Evolutionary conservation across 2,113 vertebrate genomes (phyloP), one percentile per base, ranked within the genome.

Genomic region (Hippopotamus amphibius): DNA sequence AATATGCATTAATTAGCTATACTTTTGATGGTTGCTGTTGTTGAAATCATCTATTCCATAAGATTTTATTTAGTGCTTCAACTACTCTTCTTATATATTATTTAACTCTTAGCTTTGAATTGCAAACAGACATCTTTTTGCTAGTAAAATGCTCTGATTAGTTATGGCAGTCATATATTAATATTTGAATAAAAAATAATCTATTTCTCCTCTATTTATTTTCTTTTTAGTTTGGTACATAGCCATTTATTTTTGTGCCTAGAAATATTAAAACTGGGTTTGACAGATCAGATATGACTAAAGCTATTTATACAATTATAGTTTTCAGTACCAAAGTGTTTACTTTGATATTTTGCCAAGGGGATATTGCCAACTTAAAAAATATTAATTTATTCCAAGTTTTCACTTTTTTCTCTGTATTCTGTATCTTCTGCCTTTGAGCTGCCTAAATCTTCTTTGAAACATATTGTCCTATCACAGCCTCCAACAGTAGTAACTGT

Each of bases 241-340:
- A 92, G 33, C 53, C 63, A 88, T 93, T 96, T 97, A 93, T 97
- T 95, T 97, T 83, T 97, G 53, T 95, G 88, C 68, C 93, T 86
- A 65, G 43, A 97, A 95, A 76, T 93, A 92, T 46, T 95, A 63
- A 94, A 98, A 94, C 57, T 89, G 15, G 14, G n/a, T 92, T 92
- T 97, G 82, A 95, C 37, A 97, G 68, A 87, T 89, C 48, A 97
- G 85, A 85, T 88, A 63, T 93, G 85, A 97, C 88, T 95, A 94
- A 88, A 96, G 55, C 46, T 68, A 74, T 93, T 95, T 88, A 93
- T 82, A 72, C 33, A 86, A 61, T 96, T 94, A 87, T 8, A 24
- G 15, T 90, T 97, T 97, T 97, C 74, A 91, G 6, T 85, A 69
- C 41, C 71, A 93, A 86, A 59, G 10, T 65, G 43, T 96, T 98